Conservation (phyloP, 2,888 invertebrate genomes). For the Elgonia sp. region DNA sequence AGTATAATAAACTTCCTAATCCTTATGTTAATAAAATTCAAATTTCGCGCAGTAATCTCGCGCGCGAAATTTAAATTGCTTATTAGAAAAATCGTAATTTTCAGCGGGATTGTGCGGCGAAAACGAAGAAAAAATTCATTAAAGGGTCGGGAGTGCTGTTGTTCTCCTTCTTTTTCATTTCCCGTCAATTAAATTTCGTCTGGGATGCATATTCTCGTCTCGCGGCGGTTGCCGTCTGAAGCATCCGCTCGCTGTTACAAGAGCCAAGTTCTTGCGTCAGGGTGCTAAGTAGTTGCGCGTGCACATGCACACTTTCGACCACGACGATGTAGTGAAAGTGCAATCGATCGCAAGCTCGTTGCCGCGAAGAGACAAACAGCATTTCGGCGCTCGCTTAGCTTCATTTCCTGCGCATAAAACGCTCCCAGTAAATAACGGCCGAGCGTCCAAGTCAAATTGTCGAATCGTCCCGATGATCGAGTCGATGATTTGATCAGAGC, state of each 20-base stretch:
- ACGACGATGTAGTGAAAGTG: constrained; percentile 63
- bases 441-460: constrained; percentile 13
- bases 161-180: constrained; percentile 42
- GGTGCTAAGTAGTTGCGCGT: constrained; percentile 71
- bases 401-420: constrained; percentile 42
- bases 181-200: constrained; percentile 71
- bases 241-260: constrained; percentile 58
- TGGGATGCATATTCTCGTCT: constrained; percentile 65
- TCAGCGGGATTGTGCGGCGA: background rate
- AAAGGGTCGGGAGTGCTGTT: constrained; percentile 34
- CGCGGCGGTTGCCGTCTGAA: constrained; percentile 68
- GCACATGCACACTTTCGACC: constrained; percentile 67
- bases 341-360: constrained; percentile 70
- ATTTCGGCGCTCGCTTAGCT: constrained; percentile 41
- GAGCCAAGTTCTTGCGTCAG: constrained; percentile 65
- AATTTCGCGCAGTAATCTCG: constrained; percentile 2
- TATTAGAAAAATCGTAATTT: constrained; percentile 43
- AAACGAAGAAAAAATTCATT: constrained; percentile 42
- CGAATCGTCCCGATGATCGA: background rate
- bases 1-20: background rate
- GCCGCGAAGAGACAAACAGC: constrained; percentile 52
- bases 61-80: constrained; percentile 46
- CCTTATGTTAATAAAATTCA: constrained; percentile 18
- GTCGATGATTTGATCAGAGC: constrained; percentile 28
- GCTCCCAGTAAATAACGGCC: constrained; percentile 34